Base-by-base conservation (phyloP, 2,797 vertebrate species). In the Pangasius mekongensis region DNA sequence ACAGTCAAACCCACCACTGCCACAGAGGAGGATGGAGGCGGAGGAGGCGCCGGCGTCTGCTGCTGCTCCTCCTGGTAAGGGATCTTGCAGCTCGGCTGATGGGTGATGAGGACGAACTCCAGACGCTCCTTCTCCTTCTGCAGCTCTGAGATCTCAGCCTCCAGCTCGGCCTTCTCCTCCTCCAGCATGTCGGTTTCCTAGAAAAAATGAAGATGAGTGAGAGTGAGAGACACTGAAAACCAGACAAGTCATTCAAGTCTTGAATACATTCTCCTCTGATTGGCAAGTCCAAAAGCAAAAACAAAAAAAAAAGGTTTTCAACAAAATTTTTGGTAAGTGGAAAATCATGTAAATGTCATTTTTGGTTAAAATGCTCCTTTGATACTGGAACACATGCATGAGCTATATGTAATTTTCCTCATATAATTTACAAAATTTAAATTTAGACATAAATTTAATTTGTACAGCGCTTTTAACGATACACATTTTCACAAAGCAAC, bases 131-230 rank as follows among this genome's bases (percentile, higher is more conserved):
- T 98, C 95, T 99, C 98, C 94, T 99, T 99, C 92, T 97, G 98
- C 86, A 99, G 96, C 93, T 99, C 98, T 0, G 97, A 97, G 60
- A 99, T 99, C 95, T 99, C 98, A 0, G 98, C 97, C 95, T 99
- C 98, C 92, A 99, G 95, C 92, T 98, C 98, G 0, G 98, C 97
- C 85, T 99, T 99, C 93, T 98, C 97, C 94, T 99, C 98, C 94
- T 99, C 98, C 94, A 99, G 91, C 24, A 98, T 93, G 88, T 99
- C 98, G 0, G 98, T 99, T 95, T 99, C 98, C 98, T 99, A 94
- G 56, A 71, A 47, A 83, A 77, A 74, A 85, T 64, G 74, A 47
- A 84, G 67, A 84, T 39, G 49, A 88, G 54, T 14, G 80, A 77
- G 86, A 89, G 66, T 52, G 49, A 88, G 77, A 90, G 54, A 86